phyloP scores from a whole-genome alignment of 1,140 invertebrate species.

The Aleiodes sp. region DNA sequence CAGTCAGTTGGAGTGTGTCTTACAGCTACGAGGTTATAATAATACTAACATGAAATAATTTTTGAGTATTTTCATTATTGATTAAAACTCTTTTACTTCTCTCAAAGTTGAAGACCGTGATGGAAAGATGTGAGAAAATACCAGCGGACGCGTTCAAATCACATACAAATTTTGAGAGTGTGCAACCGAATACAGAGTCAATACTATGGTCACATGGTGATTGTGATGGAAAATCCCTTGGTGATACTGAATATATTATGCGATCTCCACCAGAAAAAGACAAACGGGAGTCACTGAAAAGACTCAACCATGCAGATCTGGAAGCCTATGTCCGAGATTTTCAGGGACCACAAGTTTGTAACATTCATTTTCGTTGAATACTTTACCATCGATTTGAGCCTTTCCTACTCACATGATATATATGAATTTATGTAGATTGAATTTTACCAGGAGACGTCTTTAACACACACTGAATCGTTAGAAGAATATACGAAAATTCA shows the following conservation, averaged over 20 bases:
- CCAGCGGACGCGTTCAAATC: conserved; percentile 72
- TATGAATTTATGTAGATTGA: conserved; percentile 50
- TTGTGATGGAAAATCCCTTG: conserved; percentile 72
- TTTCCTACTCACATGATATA: not conserved
- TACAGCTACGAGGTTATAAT: no score
- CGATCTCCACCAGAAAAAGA: conserved; percentile 81
- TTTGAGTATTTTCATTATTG: not conserved
- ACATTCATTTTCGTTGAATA: conserved; percentile 42
- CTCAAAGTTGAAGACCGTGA: conserved; percentile 75
- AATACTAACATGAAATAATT: no score
- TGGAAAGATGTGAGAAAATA: conserved; percentile 80
- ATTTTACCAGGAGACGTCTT: conserved; percentile 56
- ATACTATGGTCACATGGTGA: conserved; percentile 72
- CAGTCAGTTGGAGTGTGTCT: no score
- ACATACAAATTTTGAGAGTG: conserved; percentile 54
- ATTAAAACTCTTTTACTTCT: conserved; percentile 37
- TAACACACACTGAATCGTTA: conserved; percentile 75
- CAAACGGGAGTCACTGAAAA: conserved; percentile 64
- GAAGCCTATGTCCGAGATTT: conserved; percentile 68
- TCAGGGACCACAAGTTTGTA: conserved; percentile 65
- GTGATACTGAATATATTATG: conserved; percentile 76
- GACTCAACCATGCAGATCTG: conserved; percentile 65
- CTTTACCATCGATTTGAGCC: not conserved
- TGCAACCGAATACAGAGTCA: conserved; percentile 53
- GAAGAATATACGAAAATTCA: conserved; percentile 77